Percentiles rank a stretch among this genome's conserved stretches.
These are phyloP conservation scores for Dipodomys spectabilis DNA, from an alignment of 2,113 vertebrate genomes.

Conservation along the genomic window DNA sequence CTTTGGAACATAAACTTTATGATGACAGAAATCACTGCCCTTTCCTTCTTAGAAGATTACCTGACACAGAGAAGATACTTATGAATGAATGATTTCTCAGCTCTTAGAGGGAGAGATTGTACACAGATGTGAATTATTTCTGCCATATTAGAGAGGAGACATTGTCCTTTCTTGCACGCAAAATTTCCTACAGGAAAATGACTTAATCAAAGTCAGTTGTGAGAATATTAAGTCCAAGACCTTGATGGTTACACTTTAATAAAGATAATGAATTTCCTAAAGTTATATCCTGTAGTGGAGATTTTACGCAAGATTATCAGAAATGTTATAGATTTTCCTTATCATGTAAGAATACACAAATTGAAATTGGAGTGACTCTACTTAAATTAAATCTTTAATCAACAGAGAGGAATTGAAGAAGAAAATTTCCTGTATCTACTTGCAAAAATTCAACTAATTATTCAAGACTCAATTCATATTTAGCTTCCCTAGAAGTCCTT, in stretches of 20 bases:
- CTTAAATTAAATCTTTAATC: conserved; percentile 52
- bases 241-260: neutral
- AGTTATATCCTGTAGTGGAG: neutral
- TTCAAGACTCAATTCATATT: neutral
- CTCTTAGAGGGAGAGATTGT: neutral
- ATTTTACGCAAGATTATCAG: conserved; percentile 9
- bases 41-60: neutral
- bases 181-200: conserved; percentile 19
- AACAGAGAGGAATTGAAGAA: neutral
- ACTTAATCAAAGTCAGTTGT: neutral
- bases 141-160: neutral
- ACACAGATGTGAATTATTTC: neutral
- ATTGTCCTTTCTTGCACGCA: neutral
- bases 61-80: neutral
- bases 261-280: neutral
- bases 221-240: neutral
- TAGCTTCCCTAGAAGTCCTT: neutral
- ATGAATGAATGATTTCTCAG: neutral
- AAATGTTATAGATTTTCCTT: neutral
- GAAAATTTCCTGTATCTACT: neutral
- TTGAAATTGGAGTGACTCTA: conserved; percentile 16
- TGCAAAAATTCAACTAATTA: conserved; percentile 13
- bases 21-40: neutral
- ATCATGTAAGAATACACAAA: neutral
- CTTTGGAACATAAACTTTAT: neutral